Base-by-base conservation (phyloP, 2,113 vertebrate genomes). In the Podiceps cristatus region DNA sequence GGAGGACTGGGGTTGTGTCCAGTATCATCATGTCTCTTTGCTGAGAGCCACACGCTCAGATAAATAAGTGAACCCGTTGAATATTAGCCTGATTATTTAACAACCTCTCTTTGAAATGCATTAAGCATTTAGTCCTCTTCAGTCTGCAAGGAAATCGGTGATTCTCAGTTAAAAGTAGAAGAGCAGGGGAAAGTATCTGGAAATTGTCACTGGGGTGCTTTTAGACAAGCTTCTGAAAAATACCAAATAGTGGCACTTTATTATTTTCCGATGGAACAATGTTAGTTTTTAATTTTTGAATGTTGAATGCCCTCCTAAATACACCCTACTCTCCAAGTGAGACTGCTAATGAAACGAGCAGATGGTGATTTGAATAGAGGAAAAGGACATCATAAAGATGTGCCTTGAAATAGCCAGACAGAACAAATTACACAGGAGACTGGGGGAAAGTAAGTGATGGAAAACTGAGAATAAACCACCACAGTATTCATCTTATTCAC, bases 271-370 rank as follows among this genome's bases (percentile, higher is more conserved):
- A 18, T 20, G 77, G 60, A 76, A 82, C 53, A 66, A 76, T 85
- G 73, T 88, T 87, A 67, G 47, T 89, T 58, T 95, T 93, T 90
- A 29, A 90, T 87, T 88, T 81, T 77, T 31, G 49, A 55, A 68
- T 83, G 77, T 56, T 93, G 88, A 96, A 91, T 93, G 83, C 37
- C 76, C 59, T 93, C 82, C 49, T 90, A 93, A 92, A 84, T 55
- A 71, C 40, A 63, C 14, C 29, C 53, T 5, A 2, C 50, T 56
- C 64, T 55, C 18, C 11, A 66, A 68, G 63, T 53, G 68, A 85
- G 83, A 28, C 59, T 82, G 77, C 71, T 95, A 75, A 79, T 82
- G 88, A 95, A 88, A 40, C 74, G 90, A 95, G 47, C 85, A 95
- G 74, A 91, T 91, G 85, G 87, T 50, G 78, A 71, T 74, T 84